Base-by-base conservation (phyloP, 1,140 invertebrate genomes). In the Musca domestica region DNA sequence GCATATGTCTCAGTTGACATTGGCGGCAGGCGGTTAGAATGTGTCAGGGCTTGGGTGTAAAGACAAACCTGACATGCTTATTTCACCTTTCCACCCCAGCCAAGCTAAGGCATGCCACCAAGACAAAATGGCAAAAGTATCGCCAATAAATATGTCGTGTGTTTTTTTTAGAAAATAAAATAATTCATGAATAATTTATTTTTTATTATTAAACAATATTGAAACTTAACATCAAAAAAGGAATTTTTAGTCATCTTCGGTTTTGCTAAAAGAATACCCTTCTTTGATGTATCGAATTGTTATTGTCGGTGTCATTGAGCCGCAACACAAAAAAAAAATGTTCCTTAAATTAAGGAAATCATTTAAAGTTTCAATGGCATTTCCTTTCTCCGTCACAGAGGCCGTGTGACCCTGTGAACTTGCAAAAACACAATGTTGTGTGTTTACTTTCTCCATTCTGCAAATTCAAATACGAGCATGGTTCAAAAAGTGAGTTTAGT, bases 161-260 rank as follows among this genome's bases (percentile, higher is more conserved):
- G 34, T 27, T 51, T 23, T 22, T 54, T 23, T 54, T 23, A 54
- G 10, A 54, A 22, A 22, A n/a, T 15, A 10, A 22, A 10, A 20
- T 52, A 52, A 52, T 52, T 56, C 52, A 56, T 56, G 52, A 56
- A 56, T 56, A 56, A 56, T 56, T 56, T 56, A 56, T 56, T 56
- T 56, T 20, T 51, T 41, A 7, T 56, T 56, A 56, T 56, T 56
- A 56, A 56, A 54, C 25, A 25, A 30, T 23, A 56, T 23, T 56
- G 51, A 27, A 27, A 27, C 15, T n/a, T 15, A 14, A 14, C n/a
- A 54, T 56, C 10, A 56, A 3, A 56, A 56, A 56, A 51, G 52
- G 23, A n/a, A 41, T 41, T 7, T 41, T 5, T 41, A 12, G 6
- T 7, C 9, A 4, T 30, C 27, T 30, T 41, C 12, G 34, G 6